Conservation (phyloP, 2,113 vertebrate genomes). For the Stigmatopora nigra region DNA sequence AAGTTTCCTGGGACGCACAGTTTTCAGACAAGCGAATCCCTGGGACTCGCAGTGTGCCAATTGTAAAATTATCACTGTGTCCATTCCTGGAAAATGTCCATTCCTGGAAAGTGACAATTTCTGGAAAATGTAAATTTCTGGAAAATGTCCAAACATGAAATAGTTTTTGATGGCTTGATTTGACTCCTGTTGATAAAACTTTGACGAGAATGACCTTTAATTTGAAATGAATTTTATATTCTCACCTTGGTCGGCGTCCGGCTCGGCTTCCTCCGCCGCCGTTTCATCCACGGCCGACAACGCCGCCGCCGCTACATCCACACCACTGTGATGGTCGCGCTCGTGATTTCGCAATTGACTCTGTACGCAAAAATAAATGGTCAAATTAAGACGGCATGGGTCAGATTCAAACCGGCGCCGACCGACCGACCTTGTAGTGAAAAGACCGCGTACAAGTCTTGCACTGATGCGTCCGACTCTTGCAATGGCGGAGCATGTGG, state of each 20-base stretch:
- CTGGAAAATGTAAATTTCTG: no score
- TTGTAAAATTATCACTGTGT: no score
- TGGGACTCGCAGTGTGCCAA: no score
- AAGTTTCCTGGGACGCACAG: no score
- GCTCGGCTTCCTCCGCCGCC: slow-evolving; percentile 48
- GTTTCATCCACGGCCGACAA: slow-evolving; percentile 49
- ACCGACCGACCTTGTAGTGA: slow-evolving; percentile 82
- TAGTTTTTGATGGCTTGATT: no score
- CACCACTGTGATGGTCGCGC: slow-evolving; percentile 57
- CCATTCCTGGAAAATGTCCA: no score
- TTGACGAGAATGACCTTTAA: no score
- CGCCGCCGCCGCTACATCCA: slow-evolving; percentile 18
- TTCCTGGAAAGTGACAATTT: no score
- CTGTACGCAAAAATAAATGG: slow-evolving; percentile 24
- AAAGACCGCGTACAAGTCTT: slow-evolving; percentile 83
- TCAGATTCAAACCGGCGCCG: background rate
- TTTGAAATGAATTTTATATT: no score
- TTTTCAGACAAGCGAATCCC: no score
- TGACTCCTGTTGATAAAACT: no score
- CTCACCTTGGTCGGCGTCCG: slow-evolving; percentile 49
- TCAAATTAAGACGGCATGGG: background rate
- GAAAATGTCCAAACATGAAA: no score
- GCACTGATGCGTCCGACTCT: slow-evolving; percentile 85
- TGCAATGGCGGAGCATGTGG: slow-evolving; percentile 97
- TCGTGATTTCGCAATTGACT: slow-evolving; percentile 70